A percentile compares a stretch with the other conserved stretches of the same genome.
phyloP scores from a whole-genome alignment of 2,888 invertebrate species.

The Eulithis prunata region DNA sequence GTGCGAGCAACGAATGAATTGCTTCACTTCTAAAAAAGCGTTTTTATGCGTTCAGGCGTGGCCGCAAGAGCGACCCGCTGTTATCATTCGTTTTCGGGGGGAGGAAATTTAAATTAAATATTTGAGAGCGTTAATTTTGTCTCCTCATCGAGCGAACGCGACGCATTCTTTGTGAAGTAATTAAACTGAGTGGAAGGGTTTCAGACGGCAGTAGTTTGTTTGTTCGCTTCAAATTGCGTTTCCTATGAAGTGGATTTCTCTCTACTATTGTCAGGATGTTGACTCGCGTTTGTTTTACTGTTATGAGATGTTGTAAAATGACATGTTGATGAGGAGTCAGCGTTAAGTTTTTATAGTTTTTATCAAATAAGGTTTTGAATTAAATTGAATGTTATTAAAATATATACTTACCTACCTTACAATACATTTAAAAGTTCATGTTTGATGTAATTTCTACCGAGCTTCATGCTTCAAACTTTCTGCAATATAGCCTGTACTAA shows the following conservation, averaged over 20 bases:
- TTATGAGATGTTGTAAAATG: slow-evolving; percentile 31
- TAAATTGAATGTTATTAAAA: too few species aligned
- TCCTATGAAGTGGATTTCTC: slow-evolving; percentile 78
- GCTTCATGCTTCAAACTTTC: slow-evolving; percentile 4
- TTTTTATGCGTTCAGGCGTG: slow-evolving; percentile 61
- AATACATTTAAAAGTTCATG: neutral
- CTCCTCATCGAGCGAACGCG: slow-evolving; percentile 83
- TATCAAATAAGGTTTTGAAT: neutral
- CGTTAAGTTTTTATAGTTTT: neutral
- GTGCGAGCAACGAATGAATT: slow-evolving; percentile 69
- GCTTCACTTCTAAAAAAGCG: slow-evolving; percentile 63
- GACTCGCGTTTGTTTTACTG: slow-evolving; percentile 43
- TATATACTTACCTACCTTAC: too few species aligned
- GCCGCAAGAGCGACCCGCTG: slow-evolving; percentile 65
- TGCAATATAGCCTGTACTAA: slow-evolving; percentile 10
- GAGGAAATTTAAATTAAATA: slow-evolving; percentile 84
- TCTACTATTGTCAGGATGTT: slow-evolving; percentile 63
- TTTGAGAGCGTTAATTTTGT: slow-evolving; percentile 84
- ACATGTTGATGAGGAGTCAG: slow-evolving; percentile 5
- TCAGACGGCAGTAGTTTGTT: slow-evolving; percentile 81
- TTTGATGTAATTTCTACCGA: slow-evolving; percentile 8
- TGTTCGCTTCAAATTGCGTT: slow-evolving; percentile 82
- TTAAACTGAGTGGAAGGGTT: slow-evolving; percentile 84
- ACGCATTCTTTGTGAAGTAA: slow-evolving; percentile 85
- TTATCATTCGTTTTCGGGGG: slow-evolving; percentile 80